Conservation (phyloP, 1,140 invertebrate genomes). For the Hyposmocoma kahamanoa region DNA sequence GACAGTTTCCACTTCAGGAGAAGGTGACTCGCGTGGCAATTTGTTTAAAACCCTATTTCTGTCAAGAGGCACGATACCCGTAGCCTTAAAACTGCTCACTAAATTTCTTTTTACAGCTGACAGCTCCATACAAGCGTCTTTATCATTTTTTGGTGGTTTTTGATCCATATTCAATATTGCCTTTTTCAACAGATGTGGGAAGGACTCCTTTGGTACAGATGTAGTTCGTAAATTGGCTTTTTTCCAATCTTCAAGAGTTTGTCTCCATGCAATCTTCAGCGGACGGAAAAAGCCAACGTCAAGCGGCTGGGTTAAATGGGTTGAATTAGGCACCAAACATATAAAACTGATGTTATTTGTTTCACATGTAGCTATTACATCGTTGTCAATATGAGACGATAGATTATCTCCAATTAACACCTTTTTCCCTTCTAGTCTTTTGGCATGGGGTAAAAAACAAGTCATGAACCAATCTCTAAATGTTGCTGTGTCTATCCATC, state of each 20-base stretch:
- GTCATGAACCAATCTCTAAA: constrained; percentile 33
- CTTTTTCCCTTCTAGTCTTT: constrained; percentile 10
- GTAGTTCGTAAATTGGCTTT: neutral
- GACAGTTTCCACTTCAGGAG: too few species aligned
- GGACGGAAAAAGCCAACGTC: constrained; percentile 45
- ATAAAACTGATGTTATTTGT: constrained; percentile 30
- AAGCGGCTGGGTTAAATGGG: constrained; percentile 46
- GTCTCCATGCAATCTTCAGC: constrained; percentile 33
- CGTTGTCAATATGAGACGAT: neutral
- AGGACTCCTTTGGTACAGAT: neutral
- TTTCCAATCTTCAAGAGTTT: constrained; percentile 33
- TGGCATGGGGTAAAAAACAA: constrained; percentile 22
- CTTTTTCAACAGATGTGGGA: neutral
- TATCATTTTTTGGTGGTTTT: too few species aligned
- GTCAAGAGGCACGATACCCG: too few species aligned
- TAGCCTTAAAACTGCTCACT: too few species aligned
- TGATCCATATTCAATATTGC: too few species aligned
- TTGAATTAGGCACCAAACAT: constrained; percentile 34
- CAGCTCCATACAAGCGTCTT: too few species aligned
- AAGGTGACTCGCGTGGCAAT: too few species aligned
- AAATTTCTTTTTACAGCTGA: too few species aligned
- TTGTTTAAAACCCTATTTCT: too few species aligned
- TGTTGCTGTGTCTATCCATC: neutral
- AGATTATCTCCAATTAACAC: neutral
- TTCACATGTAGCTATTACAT: constrained; percentile 21